Evolutionary conservation across 2,888 invertebrate genomes (phyloP).

Genomic region (Oscheius sp.): DNA sequence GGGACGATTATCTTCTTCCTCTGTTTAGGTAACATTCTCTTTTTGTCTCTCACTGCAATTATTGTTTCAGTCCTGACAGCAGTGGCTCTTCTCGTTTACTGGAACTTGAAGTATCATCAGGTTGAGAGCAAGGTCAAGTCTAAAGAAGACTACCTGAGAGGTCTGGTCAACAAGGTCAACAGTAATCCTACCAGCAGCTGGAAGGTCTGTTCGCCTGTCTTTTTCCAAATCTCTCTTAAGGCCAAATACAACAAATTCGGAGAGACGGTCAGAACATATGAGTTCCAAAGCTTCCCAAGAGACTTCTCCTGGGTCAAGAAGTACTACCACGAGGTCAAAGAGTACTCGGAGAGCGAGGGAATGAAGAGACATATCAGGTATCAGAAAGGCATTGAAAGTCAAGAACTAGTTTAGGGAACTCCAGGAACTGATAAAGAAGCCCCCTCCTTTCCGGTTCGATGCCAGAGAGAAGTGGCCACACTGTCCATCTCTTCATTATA

Average conservation of each 20-base stretch:
- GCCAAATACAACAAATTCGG: slow-evolving; percentile 71
- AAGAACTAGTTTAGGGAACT: slow-evolving; percentile 52
- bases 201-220: slow-evolving; percentile 53
- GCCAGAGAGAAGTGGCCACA: slow-evolving; percentile 64
- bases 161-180: slow-evolving; percentile 67
- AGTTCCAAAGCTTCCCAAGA: slow-evolving; percentile 58
- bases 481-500: slow-evolving; percentile 67
- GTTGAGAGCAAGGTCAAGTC: neutral
- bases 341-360: slow-evolving; percentile 66
- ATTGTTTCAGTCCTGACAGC: neutral
- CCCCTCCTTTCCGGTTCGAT: slow-evolving; percentile 3
- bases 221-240: slow-evolving; percentile 33
- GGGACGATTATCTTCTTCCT: slow-evolving; percentile 4
- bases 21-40: too few species aligned
- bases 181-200: slow-evolving; percentile 62
- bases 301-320: slow-evolving; percentile 70
- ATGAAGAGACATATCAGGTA: slow-evolving; percentile 69
- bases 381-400: neutral
- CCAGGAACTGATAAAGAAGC: slow-evolving; percentile 36
- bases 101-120: slow-evolving; percentile 9
- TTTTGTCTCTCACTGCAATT: too few species aligned
- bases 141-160: slow-evolving; percentile 58
- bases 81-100: neutral
- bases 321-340: slow-evolving; percentile 64
- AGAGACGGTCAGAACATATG: slow-evolving; percentile 57